phyloP scores from a whole-genome alignment of 1,140 invertebrate species.

The Kradibia gibbosae region DNA sequence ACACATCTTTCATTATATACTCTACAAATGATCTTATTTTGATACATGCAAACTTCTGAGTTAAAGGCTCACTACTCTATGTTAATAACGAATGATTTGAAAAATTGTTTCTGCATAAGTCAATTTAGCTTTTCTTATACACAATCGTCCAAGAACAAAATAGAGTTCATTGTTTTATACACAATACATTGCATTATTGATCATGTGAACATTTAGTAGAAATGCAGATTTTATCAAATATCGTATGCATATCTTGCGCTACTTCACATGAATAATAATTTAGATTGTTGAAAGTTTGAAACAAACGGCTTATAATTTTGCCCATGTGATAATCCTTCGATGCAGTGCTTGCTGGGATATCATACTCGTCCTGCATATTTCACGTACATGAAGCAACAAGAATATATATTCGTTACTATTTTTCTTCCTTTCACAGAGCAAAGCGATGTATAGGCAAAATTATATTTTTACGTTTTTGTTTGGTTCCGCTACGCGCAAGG shows the following conservation, averaged over 20 bases:
- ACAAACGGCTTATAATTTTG: not conserved
- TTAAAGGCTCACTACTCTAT: not conserved
- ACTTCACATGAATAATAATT: not conserved
- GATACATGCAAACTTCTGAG: not conserved
- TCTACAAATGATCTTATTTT: not conserved
- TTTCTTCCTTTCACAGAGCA: conserved; percentile 19
- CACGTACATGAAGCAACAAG: not conserved
- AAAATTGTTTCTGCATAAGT: not conserved
- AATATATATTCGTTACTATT: not conserved
- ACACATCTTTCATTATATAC: not conserved
- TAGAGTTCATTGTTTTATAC: not conserved
- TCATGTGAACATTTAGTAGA: not conserved
- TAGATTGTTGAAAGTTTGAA: not conserved
- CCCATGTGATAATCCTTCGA: not conserved
- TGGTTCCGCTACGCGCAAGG: not conserved
- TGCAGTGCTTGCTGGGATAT: not conserved
- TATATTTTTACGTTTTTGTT: conserved; percentile 17
- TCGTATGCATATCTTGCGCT: conserved; percentile 22
- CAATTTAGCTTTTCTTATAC: not conserved
- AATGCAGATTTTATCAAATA: conserved; percentile 9
- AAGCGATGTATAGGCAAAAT: not conserved
- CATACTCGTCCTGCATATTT: not conserved
- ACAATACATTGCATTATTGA: not conserved
- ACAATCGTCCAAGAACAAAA: not conserved
- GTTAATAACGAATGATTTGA: too few species aligned